Evolutionary conservation across 2,797 vertebrate species (phyloP).

Genomic region (Loriculus beryllinus): DNA sequence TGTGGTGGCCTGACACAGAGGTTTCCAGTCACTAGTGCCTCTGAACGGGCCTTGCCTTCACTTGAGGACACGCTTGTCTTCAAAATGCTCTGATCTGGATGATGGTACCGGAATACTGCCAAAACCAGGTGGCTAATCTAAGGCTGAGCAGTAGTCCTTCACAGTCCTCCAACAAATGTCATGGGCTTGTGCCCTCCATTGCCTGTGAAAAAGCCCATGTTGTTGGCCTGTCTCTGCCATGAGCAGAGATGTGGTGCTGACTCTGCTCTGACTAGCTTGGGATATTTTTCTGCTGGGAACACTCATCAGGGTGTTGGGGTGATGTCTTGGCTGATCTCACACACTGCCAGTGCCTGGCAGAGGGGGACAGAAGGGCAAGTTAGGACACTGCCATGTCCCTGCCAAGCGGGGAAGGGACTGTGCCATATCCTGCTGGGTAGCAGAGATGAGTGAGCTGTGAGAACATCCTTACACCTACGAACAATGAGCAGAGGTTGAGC

Average conservation of each 20-base stretch:
- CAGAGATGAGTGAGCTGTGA: neutral
- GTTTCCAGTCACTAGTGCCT: neutral
- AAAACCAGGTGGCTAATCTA: neutral
- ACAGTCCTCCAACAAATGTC: neutral
- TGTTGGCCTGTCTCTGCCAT: neutral
- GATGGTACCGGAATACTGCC: neutral
- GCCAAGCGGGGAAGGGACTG: neutral
- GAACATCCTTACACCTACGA: conserved; percentile 19
- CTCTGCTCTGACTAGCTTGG: neutral
- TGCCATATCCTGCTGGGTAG: neutral
- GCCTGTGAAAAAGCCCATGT: neutral
- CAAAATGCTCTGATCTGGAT: neutral
- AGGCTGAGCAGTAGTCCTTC: neutral
- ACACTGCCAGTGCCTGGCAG: neutral
- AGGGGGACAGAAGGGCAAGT: neutral
- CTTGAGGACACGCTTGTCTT: neutral
- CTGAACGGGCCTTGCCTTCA: neutral
- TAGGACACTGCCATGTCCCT: neutral
- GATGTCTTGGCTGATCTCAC: neutral
- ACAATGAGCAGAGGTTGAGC: conserved; percentile 22
- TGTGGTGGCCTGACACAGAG: neutral
- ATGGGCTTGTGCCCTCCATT: neutral
- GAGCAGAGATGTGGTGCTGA: neutral
- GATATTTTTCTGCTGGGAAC: neutral
- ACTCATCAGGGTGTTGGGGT: neutral